These are phyloP conservation scores for Eurosta solidaginis DNA, from an alignment of 1,140 invertebrate species.

Conservation along the genomic window DNA sequence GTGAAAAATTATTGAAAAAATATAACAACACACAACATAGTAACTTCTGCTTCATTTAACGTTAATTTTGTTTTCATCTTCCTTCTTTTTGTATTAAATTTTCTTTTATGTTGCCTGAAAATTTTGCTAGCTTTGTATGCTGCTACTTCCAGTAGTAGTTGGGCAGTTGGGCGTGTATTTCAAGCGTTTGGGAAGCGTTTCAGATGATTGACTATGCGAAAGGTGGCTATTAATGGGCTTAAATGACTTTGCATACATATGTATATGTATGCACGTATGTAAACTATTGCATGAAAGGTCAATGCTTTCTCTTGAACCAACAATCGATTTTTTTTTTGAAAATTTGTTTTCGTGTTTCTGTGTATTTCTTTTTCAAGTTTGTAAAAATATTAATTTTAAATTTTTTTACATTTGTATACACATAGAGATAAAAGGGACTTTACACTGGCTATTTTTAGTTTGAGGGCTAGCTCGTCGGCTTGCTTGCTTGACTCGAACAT, in stretches of 20 bases:
- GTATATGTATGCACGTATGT: background rate
- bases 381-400: too few relatives aligned
- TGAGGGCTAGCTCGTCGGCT: too few relatives aligned
- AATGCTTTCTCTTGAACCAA: background rate
- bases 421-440: too few relatives aligned
- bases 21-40: too few relatives aligned
- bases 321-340: background rate
- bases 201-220: background rate
- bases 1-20: too few relatives aligned
- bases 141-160: too few relatives aligned
- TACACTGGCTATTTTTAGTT: too few relatives aligned
- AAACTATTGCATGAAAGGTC: background rate
- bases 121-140: background rate
- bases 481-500: too few relatives aligned
- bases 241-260: background rate
- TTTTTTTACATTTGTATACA: too few relatives aligned
- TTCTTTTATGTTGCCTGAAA: background rate
- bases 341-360: too few relatives aligned
- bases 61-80: background rate
- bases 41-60: background rate
- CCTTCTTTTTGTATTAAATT: background rate
- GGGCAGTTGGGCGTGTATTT: background rate
- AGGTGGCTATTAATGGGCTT: background rate
- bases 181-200: background rate
- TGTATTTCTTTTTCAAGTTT: too few relatives aligned